Percentiles rank a stretch among this genome's conserved stretches.
Evolutionary conservation across 2,797 vertebrate species (phyloP).

Genomic region (Anguilla anguilla): DNA sequence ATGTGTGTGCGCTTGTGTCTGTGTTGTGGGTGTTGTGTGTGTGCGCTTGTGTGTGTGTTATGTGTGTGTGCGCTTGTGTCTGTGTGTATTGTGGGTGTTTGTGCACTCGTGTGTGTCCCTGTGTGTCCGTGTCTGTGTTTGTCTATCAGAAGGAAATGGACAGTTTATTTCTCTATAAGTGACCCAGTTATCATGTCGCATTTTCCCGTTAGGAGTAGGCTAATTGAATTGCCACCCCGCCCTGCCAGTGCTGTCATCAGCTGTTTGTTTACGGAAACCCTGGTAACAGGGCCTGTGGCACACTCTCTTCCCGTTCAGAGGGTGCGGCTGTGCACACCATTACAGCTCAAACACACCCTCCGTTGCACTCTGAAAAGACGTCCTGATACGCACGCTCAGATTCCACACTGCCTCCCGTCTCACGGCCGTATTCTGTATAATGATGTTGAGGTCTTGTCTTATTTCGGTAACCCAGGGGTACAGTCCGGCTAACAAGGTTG

Average conservation of each 20-base stretch:
- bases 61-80: no score
- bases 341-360: not conserved
- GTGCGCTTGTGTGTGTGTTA: not conserved
- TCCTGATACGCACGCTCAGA: no score
- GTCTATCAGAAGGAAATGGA: not conserved
- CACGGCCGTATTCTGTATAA: no score
- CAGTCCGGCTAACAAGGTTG: not conserved
- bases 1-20: not conserved
- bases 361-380: not conserved
- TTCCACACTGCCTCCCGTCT: no score
- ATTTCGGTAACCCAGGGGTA: not conserved
- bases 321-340: not conserved
- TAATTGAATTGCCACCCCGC: not conserved
- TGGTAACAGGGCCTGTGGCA: not conserved
- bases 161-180: not conserved
- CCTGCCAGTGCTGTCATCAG: not conserved
- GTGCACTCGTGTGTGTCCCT: no score
- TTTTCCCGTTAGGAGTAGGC: not conserved
- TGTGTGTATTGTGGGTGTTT: no score
- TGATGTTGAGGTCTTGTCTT: no score
- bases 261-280: not conserved
- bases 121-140: no score
- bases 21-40: not conserved
- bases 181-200: not conserved
- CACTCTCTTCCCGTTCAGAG: no score